Percentiles rank a stretch among this genome's conserved stretches.
Evolutionary conservation across 2,888 invertebrate species (phyloP).

Genomic region (Ganaspis brasiliensis): DNA sequence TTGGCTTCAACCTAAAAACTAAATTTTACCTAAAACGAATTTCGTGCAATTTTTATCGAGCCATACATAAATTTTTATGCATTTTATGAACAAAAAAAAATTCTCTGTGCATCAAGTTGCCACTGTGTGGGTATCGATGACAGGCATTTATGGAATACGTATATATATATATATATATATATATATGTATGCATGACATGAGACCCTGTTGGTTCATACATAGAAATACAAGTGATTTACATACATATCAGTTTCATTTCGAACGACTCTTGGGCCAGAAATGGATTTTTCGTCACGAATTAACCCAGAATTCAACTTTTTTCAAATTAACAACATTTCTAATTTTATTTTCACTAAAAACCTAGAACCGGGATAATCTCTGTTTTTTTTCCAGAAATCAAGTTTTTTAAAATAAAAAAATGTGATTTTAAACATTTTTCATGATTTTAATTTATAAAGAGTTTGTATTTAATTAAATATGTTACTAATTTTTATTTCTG

Average conservation of each 20-base stretch:
- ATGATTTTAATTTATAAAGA: too few species aligned
- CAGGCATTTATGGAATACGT: background rate
- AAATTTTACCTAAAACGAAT: conserved; percentile 27
- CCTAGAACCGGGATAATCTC: too few species aligned
- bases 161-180: background rate
- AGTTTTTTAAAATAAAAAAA: too few species aligned
- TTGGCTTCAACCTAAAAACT: conserved; percentile 7
- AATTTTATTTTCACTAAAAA: too few species aligned
- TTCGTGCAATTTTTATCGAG: conserved; percentile 24
- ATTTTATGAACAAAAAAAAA: conserved; percentile 8
- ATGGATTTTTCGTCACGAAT: background rate
- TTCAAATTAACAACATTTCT: too few species aligned
- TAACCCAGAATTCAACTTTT: background rate
- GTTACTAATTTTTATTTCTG: too few species aligned
- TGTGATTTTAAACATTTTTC: too few species aligned
- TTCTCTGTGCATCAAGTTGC: background rate
- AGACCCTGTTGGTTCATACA: conserved; percentile 61
- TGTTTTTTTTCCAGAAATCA: too few species aligned
- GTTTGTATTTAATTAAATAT: too few species aligned
- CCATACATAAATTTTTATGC: conserved; percentile 31
- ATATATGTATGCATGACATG: background rate
- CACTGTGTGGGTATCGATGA: conserved; percentile 4
- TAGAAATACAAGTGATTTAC: conserved; percentile 71
- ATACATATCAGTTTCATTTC: conserved; percentile 73
- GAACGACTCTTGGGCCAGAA: conserved; percentile 43